phyloP scores from a whole-genome alignment of 2,888 invertebrate genomes.

The Pristionchus mayeri region DNA sequence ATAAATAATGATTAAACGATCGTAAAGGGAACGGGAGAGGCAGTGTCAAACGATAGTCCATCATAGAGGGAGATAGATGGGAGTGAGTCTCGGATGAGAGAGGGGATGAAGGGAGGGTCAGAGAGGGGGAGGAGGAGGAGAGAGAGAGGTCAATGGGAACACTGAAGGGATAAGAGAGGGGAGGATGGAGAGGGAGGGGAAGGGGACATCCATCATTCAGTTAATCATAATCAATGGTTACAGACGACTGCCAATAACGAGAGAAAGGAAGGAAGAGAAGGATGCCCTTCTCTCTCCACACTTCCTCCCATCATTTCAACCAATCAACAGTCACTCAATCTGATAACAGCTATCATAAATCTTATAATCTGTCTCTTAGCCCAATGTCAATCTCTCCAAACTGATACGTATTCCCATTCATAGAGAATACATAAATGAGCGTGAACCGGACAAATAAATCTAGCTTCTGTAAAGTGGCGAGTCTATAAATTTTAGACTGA shows the following conservation, averaged over 20 bases:
- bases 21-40: conserved; percentile 34
- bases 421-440: no score
- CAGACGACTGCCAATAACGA: conserved; percentile 35
- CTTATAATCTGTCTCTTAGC: neutral
- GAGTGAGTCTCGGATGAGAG: conserved; percentile 10
- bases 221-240: conserved; percentile 35
- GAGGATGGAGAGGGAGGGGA: conserved; percentile 19
- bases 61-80: conserved; percentile 36
- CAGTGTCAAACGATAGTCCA: no score
- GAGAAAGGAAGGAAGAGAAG: neutral
- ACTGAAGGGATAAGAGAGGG: conserved; percentile 3
- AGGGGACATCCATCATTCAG: conserved; percentile 28
- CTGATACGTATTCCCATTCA: no score
- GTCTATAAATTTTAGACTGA: conserved; percentile 8
- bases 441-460: neutral
- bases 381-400: neutral
- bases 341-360: neutral
- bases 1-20: conserved; percentile 34
- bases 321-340: neutral
- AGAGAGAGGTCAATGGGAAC: conserved; percentile 19
- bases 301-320: neutral
- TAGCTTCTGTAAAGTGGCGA: neutral
- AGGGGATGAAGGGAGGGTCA: neutral
- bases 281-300: no score
- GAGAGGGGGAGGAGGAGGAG: neutral